Conservation (phyloP, 92 coral and sea anemone genomes). For the Scolanthus callimorphus region DNA sequence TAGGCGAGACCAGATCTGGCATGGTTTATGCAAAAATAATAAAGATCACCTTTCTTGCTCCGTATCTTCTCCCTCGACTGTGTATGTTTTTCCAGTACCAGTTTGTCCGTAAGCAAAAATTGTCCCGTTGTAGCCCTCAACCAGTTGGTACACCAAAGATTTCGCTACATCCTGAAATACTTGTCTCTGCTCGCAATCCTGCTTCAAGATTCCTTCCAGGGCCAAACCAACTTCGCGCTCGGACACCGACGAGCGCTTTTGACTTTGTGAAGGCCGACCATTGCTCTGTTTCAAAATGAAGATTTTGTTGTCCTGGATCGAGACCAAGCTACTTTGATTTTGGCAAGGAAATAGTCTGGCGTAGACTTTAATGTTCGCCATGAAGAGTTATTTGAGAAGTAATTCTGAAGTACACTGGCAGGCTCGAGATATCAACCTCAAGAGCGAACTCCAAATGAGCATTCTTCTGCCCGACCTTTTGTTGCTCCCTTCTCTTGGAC, state of each 20-base stretch:
- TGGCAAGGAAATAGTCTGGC: constrained; percentile 49
- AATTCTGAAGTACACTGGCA: neutral
- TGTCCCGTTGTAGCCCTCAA: constrained; percentile 62
- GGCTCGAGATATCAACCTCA: neutral
- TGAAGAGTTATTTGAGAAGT: neutral
- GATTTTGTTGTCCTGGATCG: constrained; percentile 30
- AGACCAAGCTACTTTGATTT: constrained; percentile 18
- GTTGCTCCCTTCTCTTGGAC: too few relatives aligned
- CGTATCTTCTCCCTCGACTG: constrained; percentile 45
- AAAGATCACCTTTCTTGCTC: constrained; percentile 14
- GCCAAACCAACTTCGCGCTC: constrained; percentile 12
- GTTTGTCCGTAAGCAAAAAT: constrained; percentile 68
- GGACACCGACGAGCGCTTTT: neutral
- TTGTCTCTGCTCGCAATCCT: constrained; percentile 26
- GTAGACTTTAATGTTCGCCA: constrained; percentile 70
- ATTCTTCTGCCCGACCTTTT: too few relatives aligned
- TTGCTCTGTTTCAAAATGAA: constrained; percentile 3
- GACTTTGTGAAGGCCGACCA: neutral
- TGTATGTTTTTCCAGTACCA: constrained; percentile 62
- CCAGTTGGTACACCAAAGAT: constrained; percentile 33
- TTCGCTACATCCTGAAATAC: constrained; percentile 52
- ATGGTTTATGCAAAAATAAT: too few relatives aligned
- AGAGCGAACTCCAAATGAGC: neutral
- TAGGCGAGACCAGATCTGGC: too few relatives aligned
- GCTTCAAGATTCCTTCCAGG: constrained; percentile 16